phyloP scores from a whole-genome alignment of 2,888 invertebrate species.

The Agrotis puta region DNA sequence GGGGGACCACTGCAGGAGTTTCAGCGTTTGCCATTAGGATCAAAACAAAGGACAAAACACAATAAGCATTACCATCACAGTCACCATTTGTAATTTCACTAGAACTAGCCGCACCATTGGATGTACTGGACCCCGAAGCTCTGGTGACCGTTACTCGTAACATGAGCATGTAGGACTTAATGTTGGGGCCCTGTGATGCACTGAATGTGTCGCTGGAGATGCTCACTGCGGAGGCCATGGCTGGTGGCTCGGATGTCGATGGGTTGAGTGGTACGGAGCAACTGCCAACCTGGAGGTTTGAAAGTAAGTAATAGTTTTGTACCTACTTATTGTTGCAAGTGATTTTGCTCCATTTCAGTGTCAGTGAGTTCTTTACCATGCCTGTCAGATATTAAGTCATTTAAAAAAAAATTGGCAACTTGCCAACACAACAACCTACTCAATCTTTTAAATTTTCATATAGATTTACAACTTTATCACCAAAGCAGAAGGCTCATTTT shows the following conservation, averaged over 20 bases:
- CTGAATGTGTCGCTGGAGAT: conserved; percentile 96
- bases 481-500: no score
- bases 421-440: background rate
- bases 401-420: background rate
- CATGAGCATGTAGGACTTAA: conserved; percentile 95
- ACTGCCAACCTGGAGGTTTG: conserved; percentile 90
- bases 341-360: background rate
- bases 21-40: background rate
- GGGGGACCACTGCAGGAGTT: background rate
- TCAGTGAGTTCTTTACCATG: background rate
- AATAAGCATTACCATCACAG: conserved; percentile 82
- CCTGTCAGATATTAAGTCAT: background rate
- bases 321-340: background rate
- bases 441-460: background rate
- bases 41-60: conserved; percentile 44
- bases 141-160: conserved; percentile 92
- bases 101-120: conserved; percentile 78
- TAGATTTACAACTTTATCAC: no score
- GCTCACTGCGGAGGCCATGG: conserved; percentile 95
- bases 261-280: conserved; percentile 95
- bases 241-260: conserved; percentile 91
- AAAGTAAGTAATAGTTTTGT: background rate
- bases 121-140: conserved; percentile 66
- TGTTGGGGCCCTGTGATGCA: conserved; percentile 94
- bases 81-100: conserved; percentile 89